A percentile compares a stretch with the other conserved stretches of the same genome.
Conservation (phyloP, 1,140 invertebrate species). For the Cepaea nemoralis region DNA sequence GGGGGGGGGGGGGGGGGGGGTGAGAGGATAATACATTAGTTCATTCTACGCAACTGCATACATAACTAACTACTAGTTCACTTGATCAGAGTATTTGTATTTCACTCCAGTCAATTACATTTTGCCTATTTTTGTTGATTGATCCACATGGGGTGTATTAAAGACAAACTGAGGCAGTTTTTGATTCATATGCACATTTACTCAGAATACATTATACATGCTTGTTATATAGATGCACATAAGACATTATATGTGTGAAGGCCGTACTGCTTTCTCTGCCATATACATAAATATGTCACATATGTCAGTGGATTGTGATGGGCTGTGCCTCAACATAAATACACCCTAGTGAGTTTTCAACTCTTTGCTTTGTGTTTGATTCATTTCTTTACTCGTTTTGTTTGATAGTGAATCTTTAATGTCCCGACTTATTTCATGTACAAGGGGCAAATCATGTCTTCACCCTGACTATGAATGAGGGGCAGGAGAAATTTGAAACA, state of each 20-base stretch:
- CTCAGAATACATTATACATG: constrained; percentile 7
- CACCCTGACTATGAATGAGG: no score
- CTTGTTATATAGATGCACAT: not conserved
- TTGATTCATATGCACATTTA: not conserved
- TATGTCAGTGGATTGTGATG: not conserved
- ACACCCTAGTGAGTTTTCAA: not conserved
- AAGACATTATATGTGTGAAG: not conserved
- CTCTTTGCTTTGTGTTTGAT: no score
- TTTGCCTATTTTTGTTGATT: not conserved
- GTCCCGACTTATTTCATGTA: no score
- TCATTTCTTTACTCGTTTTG: no score
- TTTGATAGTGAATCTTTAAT: no score
- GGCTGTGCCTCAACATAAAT: constrained; percentile 3
- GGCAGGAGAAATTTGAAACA: no score
- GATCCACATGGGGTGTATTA: not conserved
- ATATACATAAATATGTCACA: not conserved
- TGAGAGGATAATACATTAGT: no score
- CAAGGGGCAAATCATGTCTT: no score
- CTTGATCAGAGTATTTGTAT: not conserved
- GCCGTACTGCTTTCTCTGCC: constrained; percentile 1
- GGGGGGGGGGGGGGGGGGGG: no score
- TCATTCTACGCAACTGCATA: not conserved
- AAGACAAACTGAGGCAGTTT: not conserved
- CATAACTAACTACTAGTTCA: not conserved
- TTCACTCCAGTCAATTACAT: not conserved